A percentile compares a stretch with the other conserved stretches of the same genome.
Conservation (phyloP, 2,888 invertebrate genomes). For the Heteromyza rotundicornis region DNA sequence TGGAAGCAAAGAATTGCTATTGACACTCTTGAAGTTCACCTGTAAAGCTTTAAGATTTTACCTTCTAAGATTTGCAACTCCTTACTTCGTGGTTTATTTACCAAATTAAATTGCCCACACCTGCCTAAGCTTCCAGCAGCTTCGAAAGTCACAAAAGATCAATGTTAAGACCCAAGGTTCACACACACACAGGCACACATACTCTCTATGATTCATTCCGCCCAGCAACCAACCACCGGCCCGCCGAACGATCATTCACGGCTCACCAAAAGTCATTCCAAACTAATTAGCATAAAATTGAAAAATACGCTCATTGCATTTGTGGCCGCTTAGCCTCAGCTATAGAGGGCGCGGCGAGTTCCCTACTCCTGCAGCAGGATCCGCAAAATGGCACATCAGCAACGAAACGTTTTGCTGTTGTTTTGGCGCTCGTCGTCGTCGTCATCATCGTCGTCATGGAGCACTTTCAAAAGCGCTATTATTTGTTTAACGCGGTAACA, state of each 20-base stretch:
- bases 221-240: not conserved
- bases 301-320: conserved; percentile 52
- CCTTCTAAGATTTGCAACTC: too few species aligned
- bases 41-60: too few species aligned
- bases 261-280: conserved; percentile 38
- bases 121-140: too few species aligned
- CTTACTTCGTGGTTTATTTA: too few species aligned
- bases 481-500: conserved; percentile 54
- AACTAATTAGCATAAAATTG: conserved; percentile 61
- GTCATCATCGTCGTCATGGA: conserved; percentile 9
- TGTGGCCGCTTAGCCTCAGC: conserved; percentile 21
- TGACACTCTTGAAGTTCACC: too few species aligned
- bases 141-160: too few species aligned
- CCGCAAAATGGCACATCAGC: not conserved
- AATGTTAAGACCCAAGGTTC: too few species aligned
- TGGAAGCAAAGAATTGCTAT: too few species aligned
- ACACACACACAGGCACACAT: not conserved
- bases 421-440: conserved; percentile 22
- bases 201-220: not conserved
- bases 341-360: conserved; percentile 9
- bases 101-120: too few species aligned
- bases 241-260: conserved; percentile 9
- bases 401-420: not conserved
- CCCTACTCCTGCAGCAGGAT: conserved; percentile 15
- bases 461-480: conserved; percentile 25